A percentile compares a stretch with the other conserved stretches of the same genome.
These are phyloP conservation scores for Grammomys dolichurus DNA, from an alignment of 2,113 vertebrate species.

Conservation along the genomic window DNA sequence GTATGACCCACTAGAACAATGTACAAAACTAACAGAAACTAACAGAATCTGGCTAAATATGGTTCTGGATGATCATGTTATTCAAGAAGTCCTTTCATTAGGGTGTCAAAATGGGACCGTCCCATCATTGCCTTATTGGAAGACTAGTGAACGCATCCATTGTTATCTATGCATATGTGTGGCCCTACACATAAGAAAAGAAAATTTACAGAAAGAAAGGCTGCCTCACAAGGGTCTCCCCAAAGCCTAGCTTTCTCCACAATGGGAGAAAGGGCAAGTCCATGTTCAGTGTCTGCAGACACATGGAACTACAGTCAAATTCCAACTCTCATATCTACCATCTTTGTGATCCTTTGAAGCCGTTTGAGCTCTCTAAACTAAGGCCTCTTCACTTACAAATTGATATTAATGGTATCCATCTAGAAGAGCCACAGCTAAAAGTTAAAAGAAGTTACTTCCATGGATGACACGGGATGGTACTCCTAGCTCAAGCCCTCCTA, in stretches of 20 bases:
- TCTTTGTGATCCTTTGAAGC: neutral
- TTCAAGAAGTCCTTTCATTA: neutral
- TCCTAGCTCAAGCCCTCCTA: neutral
- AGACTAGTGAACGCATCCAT: neutral
- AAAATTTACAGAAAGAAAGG: neutral
- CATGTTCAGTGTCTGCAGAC: neutral
- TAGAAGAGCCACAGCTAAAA: neutral
- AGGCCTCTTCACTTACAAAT: slow-evolving; percentile 10
- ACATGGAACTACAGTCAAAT: neutral
- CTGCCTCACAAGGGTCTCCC: neutral
- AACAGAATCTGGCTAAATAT: neutral
- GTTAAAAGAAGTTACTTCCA: neutral
- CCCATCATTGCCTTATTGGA: neutral
- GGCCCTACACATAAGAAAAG: neutral
- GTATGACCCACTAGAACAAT: neutral
- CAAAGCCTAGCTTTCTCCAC: neutral
- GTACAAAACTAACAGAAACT: neutral
- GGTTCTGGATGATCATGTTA: neutral
- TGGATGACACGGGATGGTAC: neutral
- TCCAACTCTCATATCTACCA: neutral
- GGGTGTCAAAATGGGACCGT: neutral
- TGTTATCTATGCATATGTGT: neutral
- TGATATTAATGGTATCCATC: neutral
- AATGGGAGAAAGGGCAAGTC: neutral
- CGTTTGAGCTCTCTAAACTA: neutral